Conservation (phyloP, 2,888 invertebrate genomes). For the Calliopum simillimum region DNA sequence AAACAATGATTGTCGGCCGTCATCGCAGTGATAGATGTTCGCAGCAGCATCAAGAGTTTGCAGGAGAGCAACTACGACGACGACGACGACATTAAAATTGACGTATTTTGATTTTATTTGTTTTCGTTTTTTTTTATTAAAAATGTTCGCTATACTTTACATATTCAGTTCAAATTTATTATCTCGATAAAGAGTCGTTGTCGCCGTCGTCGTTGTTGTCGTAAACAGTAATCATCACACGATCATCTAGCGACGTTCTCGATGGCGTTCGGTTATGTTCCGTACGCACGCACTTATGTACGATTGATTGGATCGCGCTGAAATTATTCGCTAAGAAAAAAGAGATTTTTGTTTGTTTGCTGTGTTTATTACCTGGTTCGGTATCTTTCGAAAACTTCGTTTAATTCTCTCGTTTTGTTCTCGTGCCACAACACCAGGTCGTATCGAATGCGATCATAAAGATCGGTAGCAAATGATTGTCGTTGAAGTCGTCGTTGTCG, state of each 20-base stretch:
- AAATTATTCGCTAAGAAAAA: too few relatives aligned
- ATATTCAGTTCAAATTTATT: conserved; percentile 10
- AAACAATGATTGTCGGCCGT: too few relatives aligned
- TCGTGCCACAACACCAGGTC: neutral
- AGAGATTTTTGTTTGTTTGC: too few relatives aligned
- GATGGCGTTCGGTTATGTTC: too few relatives aligned
- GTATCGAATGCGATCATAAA: neutral
- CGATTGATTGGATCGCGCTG: too few relatives aligned
- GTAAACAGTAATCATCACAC: too few relatives aligned
- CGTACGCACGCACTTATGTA: too few relatives aligned
- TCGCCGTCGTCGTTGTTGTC: neutral
- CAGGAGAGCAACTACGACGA: too few relatives aligned
- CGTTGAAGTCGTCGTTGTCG: conserved; percentile 10
- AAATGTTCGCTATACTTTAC: conserved; percentile 32
- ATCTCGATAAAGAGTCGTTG: neutral
- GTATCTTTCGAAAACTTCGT: neutral
- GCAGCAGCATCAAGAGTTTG: too few relatives aligned
- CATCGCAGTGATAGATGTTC: too few relatives aligned
- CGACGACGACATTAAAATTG: too few relatives aligned
- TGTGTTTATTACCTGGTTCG: too few relatives aligned
- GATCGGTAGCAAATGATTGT: neutral
- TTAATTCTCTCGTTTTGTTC: conserved; percentile 1
- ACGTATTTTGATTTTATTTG: neutral
- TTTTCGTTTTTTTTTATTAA: conserved; percentile 24
- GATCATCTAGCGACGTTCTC: neutral